Evolutionary conservation across 2,797 vertebrate species (phyloP).

Genomic region (Apodemus agrarius): DNA sequence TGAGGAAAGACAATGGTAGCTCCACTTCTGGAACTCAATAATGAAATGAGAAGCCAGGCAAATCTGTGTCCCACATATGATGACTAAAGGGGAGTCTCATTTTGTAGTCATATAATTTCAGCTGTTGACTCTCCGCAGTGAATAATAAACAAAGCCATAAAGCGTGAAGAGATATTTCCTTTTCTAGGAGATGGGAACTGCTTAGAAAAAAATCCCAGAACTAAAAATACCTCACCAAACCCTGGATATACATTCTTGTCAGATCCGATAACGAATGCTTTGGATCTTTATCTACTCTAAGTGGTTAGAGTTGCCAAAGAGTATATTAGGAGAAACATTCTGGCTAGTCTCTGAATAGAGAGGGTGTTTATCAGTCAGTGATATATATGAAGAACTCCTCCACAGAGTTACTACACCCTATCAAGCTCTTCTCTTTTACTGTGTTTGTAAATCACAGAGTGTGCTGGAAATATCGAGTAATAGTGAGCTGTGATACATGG

Average conservation of each 20-base stretch:
- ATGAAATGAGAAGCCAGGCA: constrained; percentile 55
- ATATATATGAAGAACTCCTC: constrained; percentile 40
- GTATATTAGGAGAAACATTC: constrained; percentile 53
- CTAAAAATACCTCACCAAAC: constrained; percentile 33
- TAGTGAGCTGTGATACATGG: constrained; percentile 30
- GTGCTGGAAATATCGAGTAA: constrained; percentile 62
- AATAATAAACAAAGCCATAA: constrained; percentile 71
- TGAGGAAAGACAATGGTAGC: constrained; percentile 54
- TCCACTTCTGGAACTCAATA: constrained; percentile 49
- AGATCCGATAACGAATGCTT: constrained; percentile 54
- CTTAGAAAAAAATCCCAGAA: constrained; percentile 63
- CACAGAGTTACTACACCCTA: constrained; percentile 23
- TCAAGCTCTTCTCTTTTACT: constrained; percentile 54
- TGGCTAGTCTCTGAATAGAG: constrained; percentile 39
- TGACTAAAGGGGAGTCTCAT: constrained; percentile 68
- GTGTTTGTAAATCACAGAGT: constrained; percentile 64
- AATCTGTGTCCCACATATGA: constrained; percentile 43
- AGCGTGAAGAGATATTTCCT: constrained; percentile 57
- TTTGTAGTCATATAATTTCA: constrained; percentile 71
- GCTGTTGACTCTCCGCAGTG: constrained; percentile 61
- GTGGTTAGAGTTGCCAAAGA: constrained; percentile 55
- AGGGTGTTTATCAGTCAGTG: constrained; percentile 48
- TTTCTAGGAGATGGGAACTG: constrained; percentile 43
- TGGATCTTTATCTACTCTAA: constrained; percentile 63
- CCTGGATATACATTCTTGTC: constrained; percentile 68